Evolutionary conservation across 1,140 invertebrate genomes (phyloP).

Genomic region (Diorhabda carinulata): DNA sequence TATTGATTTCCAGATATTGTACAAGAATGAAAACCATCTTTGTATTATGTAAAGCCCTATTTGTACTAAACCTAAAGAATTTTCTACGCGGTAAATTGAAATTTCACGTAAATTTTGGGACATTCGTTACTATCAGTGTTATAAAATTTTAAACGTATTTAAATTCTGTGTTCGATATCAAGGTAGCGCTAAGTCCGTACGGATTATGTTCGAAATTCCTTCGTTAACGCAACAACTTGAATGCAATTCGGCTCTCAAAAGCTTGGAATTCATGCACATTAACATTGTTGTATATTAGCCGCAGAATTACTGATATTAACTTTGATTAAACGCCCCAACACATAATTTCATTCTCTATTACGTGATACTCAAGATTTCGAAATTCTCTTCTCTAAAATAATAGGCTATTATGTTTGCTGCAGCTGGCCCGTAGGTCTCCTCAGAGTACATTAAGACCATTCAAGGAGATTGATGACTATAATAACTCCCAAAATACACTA

Average conservation of each 20-base stretch:
- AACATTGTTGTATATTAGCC: slow-evolving; percentile 19
- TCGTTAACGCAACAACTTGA: slow-evolving; percentile 19
- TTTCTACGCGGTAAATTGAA: too few species aligned
- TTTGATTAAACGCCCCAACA: slow-evolving; percentile 15
- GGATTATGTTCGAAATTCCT: slow-evolving; percentile 20
- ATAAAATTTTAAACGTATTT: not conserved
- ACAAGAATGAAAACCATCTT: too few species aligned
- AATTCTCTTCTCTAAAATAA: not conserved
- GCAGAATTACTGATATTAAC: slow-evolving; percentile 16
- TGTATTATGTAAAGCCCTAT: too few species aligned
- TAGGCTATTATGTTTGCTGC: too few species aligned
- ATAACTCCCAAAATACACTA: too few species aligned
- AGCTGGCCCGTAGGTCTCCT: too few species aligned
- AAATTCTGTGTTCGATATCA: not conserved
- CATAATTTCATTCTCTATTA: slow-evolving; percentile 7
- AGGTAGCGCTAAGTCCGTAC: slow-evolving; percentile 10
- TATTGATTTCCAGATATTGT: too few species aligned
- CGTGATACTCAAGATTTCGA: not conserved
- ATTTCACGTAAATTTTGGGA: too few species aligned
- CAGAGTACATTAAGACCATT: too few species aligned
- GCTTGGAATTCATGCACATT: slow-evolving; percentile 21
- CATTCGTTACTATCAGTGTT: not conserved
- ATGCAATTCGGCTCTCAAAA: slow-evolving; percentile 19
- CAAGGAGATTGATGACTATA: too few species aligned
- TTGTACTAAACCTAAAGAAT: too few species aligned